Base-by-base conservation (phyloP, 2,113 vertebrate species). In the Syngnathoides biaculeatus region DNA sequence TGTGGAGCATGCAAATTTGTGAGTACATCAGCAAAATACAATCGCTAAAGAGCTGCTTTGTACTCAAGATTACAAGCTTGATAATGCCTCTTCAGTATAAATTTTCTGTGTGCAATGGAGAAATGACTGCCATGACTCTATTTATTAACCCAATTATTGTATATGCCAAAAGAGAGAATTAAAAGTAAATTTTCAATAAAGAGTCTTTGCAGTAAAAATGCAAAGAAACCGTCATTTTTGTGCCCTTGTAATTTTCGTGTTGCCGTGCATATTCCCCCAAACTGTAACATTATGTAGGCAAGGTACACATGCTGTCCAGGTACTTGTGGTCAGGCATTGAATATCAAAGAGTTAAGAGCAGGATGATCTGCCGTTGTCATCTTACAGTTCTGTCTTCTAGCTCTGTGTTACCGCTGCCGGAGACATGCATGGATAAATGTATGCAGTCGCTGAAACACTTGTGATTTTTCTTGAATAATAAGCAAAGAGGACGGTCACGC, bases 381-480 rank as follows among this genome's bases (percentile, higher is more conserved):
- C 60, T 87, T 87, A 58, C 83, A 69, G 47, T 61, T 79, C 65
- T 69, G 71, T 74, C 74, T 72, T 67, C 59, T 65, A 40, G 38
- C 74, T 73, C 4, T 65, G 64, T 43, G 81, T 77, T 40, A 42
- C 81, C 39, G 24, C 71, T 69, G 22, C 56, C 14, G 45, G 56
- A 66, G 72, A 50, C 63, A 8, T 2, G 73, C 72, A 14, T 35
- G 67, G 68, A 81, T 78, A 39, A 27, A 80, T 66, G 74, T 69
- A 19, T 59, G 64, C 26, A 30, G 64, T 69, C 48, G 42, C 40
- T 56, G 26, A 20, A 39, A 9, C 27, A 11, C 26, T 76, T 42
- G 5, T 27, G 43, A 67, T 60, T 39, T 67, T 66, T 73, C 39
- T 58, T 68, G 14, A 58, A 43, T 50, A 47, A 64, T 43, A 75